These are phyloP conservation scores for Caerostris darwini DNA, from an alignment of 1,140 invertebrate genomes.

Conservation along the genomic window DNA sequence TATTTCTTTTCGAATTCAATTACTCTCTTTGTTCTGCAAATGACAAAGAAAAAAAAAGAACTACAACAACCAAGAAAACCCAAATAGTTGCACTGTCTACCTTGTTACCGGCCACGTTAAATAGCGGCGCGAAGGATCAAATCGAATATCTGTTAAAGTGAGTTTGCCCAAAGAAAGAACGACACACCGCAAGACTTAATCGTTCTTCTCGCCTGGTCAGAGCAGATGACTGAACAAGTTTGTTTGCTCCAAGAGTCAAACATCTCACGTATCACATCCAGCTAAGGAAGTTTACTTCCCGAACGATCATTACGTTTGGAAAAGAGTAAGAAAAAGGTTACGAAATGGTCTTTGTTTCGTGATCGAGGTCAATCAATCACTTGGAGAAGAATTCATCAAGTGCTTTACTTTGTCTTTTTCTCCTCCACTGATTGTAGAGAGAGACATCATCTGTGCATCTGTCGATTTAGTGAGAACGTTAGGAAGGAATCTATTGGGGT, in stretches of 20 bases:
- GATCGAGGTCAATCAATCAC: conserved; percentile 68
- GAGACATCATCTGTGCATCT: conserved; percentile 71
- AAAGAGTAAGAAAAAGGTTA: conserved; percentile 67
- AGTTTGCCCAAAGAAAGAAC: conserved; percentile 31
- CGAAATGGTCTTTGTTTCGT: conserved; percentile 70
- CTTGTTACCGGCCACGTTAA: conserved; percentile 49
- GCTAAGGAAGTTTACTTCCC: conserved; percentile 45
- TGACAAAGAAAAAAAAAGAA: background rate
- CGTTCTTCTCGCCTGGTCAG: conserved; percentile 48
- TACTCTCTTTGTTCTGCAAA: background rate
- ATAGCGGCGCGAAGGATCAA: background rate
- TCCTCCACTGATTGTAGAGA: conserved; percentile 56
- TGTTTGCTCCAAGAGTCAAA: conserved; percentile 60
- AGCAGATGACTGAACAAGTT: conserved; percentile 64
- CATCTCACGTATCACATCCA: conserved; percentile 67
- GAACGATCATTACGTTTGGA: conserved; percentile 50
- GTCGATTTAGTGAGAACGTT: conserved; percentile 65
- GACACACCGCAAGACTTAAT: conserved; percentile 53
- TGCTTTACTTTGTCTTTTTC: conserved; percentile 59
- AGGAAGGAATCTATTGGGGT: conserved; percentile 64
- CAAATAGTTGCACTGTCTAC: conserved; percentile 51
- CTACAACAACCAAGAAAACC: background rate
- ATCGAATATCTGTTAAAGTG: conserved; percentile 63
- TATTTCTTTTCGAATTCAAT: conserved; percentile 43
- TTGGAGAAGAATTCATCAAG: conserved; percentile 66